Percentiles rank a stretch among this genome's conserved stretches.
Evolutionary conservation across 2,888 invertebrate species (phyloP).

Genomic region (Ceratothoa steindachneri): DNA sequence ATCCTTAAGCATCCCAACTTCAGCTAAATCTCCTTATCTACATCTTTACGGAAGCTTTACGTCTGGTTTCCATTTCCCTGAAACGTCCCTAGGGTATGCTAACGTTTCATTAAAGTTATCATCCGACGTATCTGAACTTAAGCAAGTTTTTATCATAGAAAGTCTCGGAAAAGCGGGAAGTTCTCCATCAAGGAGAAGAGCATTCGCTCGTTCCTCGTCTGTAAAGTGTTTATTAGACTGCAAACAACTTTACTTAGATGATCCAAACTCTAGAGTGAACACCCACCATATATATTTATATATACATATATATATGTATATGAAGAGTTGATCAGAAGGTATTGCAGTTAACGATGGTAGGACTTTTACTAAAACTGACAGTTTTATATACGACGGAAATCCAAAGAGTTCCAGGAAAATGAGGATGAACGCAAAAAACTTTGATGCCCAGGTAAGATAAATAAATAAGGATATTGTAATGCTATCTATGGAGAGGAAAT

Average conservation of each 20-base stretch:
- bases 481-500: too few relatives aligned
- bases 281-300: too few relatives aligned
- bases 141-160: conserved; percentile 10
- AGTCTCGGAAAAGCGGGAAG: neutral
- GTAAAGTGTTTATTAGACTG: conserved; percentile 6
- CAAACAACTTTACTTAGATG: neutral
- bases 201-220: neutral
- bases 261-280: too few relatives aligned
- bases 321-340: too few relatives aligned
- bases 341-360: too few relatives aligned
- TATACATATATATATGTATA: too few relatives aligned
- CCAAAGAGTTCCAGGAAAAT: too few relatives aligned
- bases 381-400: too few relatives aligned
- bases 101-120: conserved; percentile 13
- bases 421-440: too few relatives aligned
- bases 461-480: too few relatives aligned
- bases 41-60: conserved; percentile 6
- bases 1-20: neutral
- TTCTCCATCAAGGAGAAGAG: conserved; percentile 1
- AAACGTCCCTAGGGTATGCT: conserved; percentile 10
- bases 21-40: conserved; percentile 11
- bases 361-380: too few relatives aligned
- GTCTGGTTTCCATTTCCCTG: conserved; percentile 1
- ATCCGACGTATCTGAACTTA: conserved; percentile 5
- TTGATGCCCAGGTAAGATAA: too few relatives aligned